Conservation (phyloP, 2,113 vertebrate species). For the Bettongia penicillata region DNA sequence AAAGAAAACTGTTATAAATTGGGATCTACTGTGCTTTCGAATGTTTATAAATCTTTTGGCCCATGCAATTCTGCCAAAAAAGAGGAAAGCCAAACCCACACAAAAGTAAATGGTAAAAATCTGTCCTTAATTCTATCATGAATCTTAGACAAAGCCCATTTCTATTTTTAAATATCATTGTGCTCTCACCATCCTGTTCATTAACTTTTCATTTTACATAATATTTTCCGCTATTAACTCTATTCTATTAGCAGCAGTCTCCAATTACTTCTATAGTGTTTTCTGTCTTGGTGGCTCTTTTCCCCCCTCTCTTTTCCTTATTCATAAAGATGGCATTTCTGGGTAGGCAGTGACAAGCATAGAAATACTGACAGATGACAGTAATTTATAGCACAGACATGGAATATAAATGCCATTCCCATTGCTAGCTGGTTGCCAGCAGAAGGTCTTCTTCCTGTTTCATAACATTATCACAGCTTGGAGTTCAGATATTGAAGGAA, state of each 20-base stretch:
- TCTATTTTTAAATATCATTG: slow-evolving; percentile 44
- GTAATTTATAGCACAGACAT: slow-evolving; percentile 29
- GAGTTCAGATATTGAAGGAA: slow-evolving; percentile 30
- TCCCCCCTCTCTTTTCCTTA: not conserved
- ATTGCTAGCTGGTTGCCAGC: not conserved
- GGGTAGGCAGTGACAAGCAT: slow-evolving; percentile 56
- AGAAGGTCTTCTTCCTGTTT: slow-evolving; percentile 50
- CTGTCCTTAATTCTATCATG: slow-evolving; percentile 50
- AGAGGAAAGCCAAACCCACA: not conserved
- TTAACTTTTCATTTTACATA: slow-evolving; percentile 60
- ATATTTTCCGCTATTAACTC: slow-evolving; percentile 62
- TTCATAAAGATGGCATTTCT: slow-evolving; percentile 48
- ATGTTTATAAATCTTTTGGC: slow-evolving; percentile 21
- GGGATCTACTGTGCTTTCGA: not conserved
- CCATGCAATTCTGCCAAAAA: not conserved
- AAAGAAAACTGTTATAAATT: not conserved
- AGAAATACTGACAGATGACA: slow-evolving; percentile 61
- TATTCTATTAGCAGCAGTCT: slow-evolving; percentile 54
- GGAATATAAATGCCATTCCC: slow-evolving; percentile 44
- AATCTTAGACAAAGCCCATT: slow-evolving; percentile 49
- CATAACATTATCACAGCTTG: slow-evolving; percentile 56
- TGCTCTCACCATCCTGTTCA: slow-evolving; percentile 43
- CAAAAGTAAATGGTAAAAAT: slow-evolving; percentile 53
- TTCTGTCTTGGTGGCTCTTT: slow-evolving; percentile 58
- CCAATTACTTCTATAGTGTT: slow-evolving; percentile 71